Evolutionary conservation across 2,888 invertebrate genomes (phyloP).

Genomic region (Carterocephalus palaemon): DNA sequence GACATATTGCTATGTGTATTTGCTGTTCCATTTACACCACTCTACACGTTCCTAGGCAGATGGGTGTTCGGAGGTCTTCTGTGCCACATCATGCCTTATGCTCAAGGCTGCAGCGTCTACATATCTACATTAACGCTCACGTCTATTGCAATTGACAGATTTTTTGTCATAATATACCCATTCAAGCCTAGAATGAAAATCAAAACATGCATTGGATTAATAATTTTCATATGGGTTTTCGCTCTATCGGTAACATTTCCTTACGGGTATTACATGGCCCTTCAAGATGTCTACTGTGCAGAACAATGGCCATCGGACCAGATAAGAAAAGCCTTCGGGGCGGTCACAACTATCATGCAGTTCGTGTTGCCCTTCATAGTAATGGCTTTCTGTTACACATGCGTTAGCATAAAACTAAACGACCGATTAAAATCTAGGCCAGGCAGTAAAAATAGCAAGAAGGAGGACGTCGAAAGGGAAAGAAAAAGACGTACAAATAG

Average conservation of each 20-base stretch:
- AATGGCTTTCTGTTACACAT: slow-evolving; percentile 91
- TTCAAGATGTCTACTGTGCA: slow-evolving; percentile 80
- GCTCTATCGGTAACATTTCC: slow-evolving; percentile 89
- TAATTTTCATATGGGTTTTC: slow-evolving; percentile 89
- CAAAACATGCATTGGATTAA: slow-evolving; percentile 85
- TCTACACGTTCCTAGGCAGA: slow-evolving; percentile 88
- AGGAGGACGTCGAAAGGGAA: slow-evolving; percentile 88
- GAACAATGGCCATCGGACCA: slow-evolving; percentile 89
- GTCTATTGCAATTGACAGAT: slow-evolving; percentile 95
- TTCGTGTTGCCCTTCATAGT: slow-evolving; percentile 92
- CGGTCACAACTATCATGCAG: slow-evolving; percentile 89
- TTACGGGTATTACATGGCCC: slow-evolving; percentile 88
- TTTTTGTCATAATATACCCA: slow-evolving; percentile 93
- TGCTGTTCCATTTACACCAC: slow-evolving; percentile 93
- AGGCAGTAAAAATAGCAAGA: slow-evolving; percentile 84
- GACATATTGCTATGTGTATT: slow-evolving; percentile 91
- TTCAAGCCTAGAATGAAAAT: slow-evolving; percentile 90
- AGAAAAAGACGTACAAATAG: slow-evolving; percentile 89
- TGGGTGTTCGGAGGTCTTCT: slow-evolving; percentile 92
- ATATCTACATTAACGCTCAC: slow-evolving; percentile 93
- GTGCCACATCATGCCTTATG: slow-evolving; percentile 92
- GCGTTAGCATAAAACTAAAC: slow-evolving; percentile 87
- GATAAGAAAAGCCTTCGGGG: slow-evolving; percentile 85
- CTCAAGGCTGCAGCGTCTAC: slow-evolving; percentile 92
- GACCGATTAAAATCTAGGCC: slow-evolving; percentile 86